phyloP scores from a whole-genome alignment of 2,797 vertebrate species.

The Balearica regulorum region DNA sequence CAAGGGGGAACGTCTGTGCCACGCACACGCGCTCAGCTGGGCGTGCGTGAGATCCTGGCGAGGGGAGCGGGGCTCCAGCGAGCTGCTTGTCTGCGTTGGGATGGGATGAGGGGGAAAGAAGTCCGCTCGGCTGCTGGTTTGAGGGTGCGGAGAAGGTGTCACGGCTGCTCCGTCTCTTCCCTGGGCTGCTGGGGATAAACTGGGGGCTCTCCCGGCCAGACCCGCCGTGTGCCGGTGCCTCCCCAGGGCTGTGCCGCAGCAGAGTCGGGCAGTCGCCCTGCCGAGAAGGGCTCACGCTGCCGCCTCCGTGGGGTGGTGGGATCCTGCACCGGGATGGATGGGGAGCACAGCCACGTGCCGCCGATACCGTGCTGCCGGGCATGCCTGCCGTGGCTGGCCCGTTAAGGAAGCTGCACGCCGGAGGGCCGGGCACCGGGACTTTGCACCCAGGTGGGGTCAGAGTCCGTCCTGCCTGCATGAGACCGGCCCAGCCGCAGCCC shows the following conservation, averaged over 20 bases:
- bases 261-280: not conserved
- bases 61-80: not conserved
- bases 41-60: not conserved
- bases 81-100: accelerated
- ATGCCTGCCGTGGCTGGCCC: not conserved
- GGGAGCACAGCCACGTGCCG: accelerated
- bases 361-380: accelerated
- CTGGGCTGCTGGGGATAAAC: not conserved
- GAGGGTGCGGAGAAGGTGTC: not conserved
- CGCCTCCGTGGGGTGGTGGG: not conserved
- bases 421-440: not conserved
- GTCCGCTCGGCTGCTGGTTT: accelerated
- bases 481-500: accelerated
- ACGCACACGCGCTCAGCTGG: not conserved
- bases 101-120: not conserved
- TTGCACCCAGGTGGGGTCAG: not conserved
- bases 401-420: accelerated
- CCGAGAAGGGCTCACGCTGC: not conserved
- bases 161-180: not conserved
- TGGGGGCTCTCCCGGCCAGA: not conserved
- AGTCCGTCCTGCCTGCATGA: not conserved
- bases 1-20: not conserved
- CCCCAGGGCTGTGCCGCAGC: not conserved
- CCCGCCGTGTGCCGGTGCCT: accelerated
- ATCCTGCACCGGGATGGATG: accelerated